Evolutionary conservation across 2,113 vertebrate species (phyloP), one percentile per base, ranked within the genome.

Genomic region (Ptyas mucosa): DNA sequence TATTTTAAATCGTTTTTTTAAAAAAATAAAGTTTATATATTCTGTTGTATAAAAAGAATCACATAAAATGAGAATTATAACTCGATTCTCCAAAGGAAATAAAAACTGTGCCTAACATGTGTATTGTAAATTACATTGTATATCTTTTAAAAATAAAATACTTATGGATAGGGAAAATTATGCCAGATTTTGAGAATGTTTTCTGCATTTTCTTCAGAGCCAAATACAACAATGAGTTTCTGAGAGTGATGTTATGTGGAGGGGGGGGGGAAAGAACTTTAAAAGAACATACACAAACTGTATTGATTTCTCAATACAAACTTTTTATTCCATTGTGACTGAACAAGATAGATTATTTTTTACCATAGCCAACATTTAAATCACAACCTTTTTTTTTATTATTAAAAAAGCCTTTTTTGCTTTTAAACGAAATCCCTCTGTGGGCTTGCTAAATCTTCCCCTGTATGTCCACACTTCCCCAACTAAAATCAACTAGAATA

Each of bases 221-320:
- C 0, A 0, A 86, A 91, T 89, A 64, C 55, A 93, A 93, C 94
- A 3, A 92, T 91, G 18, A 43, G 64, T 92, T 91, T 90, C 87
- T 92, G 46, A 10, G 9, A 81, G 6, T 39, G 69, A 81, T 8
- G 34, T 81, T 34, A 81, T 39, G 15, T 81, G 90, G 91, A 96
- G 95, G 93, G 15, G 89, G 85, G 96, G 94, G 93, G 92, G 88
- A 53, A 93, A 93, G 94, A 94, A 95, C 91, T 95, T 93, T 49
- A 85, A 94, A 87, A 95, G 26, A 64, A 93, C 87, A 90, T 94
- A 89, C 57, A 9, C 52, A 34, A 95, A 94, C n/a, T 81, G 8
- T 57, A 81, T 92, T 61, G 51, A 24, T 91, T 95, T 97, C 93
- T 96, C 81, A 93, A 94, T 92, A 85, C 92, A 43, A 14, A 29